Base-by-base conservation (phyloP, 2,888 invertebrate species). In the Lordiphosa andalusiaca region DNA sequence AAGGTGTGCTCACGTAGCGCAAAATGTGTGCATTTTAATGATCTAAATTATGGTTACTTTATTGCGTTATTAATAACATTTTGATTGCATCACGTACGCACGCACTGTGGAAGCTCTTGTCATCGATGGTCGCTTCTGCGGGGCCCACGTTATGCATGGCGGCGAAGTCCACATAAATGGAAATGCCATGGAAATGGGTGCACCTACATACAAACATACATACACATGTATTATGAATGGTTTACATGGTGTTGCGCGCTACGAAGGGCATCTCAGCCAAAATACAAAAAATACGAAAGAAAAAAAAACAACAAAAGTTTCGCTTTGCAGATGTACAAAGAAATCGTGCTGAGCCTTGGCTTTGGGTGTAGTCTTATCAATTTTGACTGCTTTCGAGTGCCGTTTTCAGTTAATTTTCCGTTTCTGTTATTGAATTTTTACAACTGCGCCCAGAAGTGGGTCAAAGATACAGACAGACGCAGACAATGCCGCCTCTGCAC, bases 11-110 rank as follows among this genome's bases (percentile, higher is more conserved):
- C 75, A 80, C 75, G 81, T 78, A 81, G 60, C 58, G 61, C 47
- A 49, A 77, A 77, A 65, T 84, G 84, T 84, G 84, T 73, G 74
- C 74, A 77, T 82, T 84, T 84, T 77, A 82, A 80, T 80, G 84
- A 61, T 64, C 67, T 63, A 82, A 81, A 73, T 83, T 69, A 84
- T 81, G 84, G 73, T 77, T 81, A 77, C 67, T 73, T 84, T 84
- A 83, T 77, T 77, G 82, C 78, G 70, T 71, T 75, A 85, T 81
- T 81, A 84, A 71, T 75, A 81, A 84, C 73, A 75, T 74, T 80
- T 80, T 80, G 83, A 80, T 80, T 83, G 84, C 80, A 75, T 75
- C 80, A 80, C 80, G 85, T 80, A 80, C 78, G 57, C 64, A 64
- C 64, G 66, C 64, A 64, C 47, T 47, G 33, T 47, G 23, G 35